Base-by-base conservation (phyloP, 1,140 invertebrate genomes). In the Bombus terrestris region DNA sequence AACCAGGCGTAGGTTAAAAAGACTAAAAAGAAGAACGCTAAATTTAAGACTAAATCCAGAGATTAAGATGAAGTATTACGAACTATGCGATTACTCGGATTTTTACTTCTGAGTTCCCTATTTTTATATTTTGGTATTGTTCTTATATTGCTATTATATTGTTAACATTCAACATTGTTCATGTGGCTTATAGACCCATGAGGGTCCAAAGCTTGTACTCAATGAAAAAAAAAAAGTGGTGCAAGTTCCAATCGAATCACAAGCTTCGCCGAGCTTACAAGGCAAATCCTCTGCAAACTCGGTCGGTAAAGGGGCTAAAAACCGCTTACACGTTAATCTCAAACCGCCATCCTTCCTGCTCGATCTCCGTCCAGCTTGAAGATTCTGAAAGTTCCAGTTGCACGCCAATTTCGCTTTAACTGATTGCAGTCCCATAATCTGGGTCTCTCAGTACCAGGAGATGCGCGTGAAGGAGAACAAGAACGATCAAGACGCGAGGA, bases 401-500 rank as follows among this genome's bases (percentile, higher is more conserved):
- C 43, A 5, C 13, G 59, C 0, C n/a, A 64, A 57, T 68, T 69
- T 72, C 57, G 69, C 77, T 91, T 90, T 90, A 72, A 86, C 90
- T 94, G 90, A 92, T 94, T 94, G 88, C 93, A 94, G 94, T 92
- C 94, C 94, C 83, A 93, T 94, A 91, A 92, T 94, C 84, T 94
- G 93, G 93, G 92, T 94, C 83, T 91, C 94, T 77, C 87, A 93
- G 90, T 94, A 94, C 92, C 88, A 90, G 76, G 91, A 94, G 91
- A 88, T 94, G 86, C 82, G 83, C 43, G 68, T 93, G 76, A 93
- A 85, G 72, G 89, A 80, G 95, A 96, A 93, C 95, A 94, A 93
- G 59, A 95, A 83, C 32, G 88, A 96, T 89, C 95, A 94, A 88
- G 96, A 96, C 84, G 96, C 95, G 39, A 94, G 94, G 41, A 94